Evolutionary conservation across 2,113 vertebrate genomes (phyloP).

Genomic region (Pyrgilauda ruficollis): DNA sequence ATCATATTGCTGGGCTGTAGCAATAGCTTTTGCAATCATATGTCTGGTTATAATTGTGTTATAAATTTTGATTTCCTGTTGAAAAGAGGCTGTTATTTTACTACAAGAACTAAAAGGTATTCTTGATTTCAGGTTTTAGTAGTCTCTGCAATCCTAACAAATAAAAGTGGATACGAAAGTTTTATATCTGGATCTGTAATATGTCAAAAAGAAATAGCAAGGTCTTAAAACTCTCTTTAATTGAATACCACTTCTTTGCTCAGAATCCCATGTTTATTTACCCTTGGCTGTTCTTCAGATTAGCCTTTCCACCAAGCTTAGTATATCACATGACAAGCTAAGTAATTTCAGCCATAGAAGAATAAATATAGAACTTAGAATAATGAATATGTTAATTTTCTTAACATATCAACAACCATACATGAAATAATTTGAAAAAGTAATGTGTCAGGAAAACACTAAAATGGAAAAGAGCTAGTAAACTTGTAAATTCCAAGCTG

Average conservation of each 20-base stretch:
- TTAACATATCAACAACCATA: background rate
- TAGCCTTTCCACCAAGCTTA: background rate
- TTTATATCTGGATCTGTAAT: background rate
- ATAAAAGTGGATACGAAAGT: background rate
- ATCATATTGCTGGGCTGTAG: background rate
- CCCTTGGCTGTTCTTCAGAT: background rate
- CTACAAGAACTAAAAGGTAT: background rate
- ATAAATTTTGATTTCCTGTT: conserved; percentile 12
- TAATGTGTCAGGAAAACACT: background rate
- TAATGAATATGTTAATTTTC: background rate
- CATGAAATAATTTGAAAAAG: background rate
- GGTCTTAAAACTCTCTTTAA: background rate
- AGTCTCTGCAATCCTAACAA: background rate
- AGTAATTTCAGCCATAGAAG: background rate
- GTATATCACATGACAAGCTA: background rate
- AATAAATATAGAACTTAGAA: background rate
- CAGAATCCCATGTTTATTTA: background rate
- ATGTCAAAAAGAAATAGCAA: background rate
- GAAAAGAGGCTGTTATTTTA: background rate
- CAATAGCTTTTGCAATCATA: background rate
- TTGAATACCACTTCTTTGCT: background rate
- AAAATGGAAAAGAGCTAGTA: background rate
- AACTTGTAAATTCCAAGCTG: background rate
- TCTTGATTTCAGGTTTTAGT: background rate
- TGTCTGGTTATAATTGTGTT: background rate